Evolutionary conservation across 2,797 vertebrate genomes (phyloP), one percentile per base, ranked within the genome.

Genomic region (Antennarius maculatus): DNA sequence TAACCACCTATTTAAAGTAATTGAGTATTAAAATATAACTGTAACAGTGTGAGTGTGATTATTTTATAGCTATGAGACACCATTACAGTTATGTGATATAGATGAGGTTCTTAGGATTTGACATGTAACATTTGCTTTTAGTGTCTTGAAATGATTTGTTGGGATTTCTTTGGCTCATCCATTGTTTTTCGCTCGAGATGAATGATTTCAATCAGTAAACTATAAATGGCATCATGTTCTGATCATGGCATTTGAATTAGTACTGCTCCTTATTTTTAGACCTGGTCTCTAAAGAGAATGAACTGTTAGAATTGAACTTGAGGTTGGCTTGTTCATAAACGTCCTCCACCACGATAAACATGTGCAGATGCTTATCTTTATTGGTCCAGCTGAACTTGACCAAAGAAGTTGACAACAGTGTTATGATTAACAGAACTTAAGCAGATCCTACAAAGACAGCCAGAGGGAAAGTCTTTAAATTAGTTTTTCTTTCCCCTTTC

Each of bases 341-440:
- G 67, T 56, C 42, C 29, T 54, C 15, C 14, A 18, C 54, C 13
- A 17, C 58, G 66, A 75, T 41, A 29, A 70, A 78, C 50, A 49
- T 39, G 61, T 78, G 67, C 71, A 48, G 76, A 84, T 84, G 53
- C 49, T 73, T 81, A 79, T 83, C 74, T 82, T 65, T 71, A 69
- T 72, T 71, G 56, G 52, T 74, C 57, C 43, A 42, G 59, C 46
- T 74, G 58, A 74, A 60, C 39, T 45, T 72, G 76, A 75, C 56
- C 61, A 74, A 76, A 69, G 61, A 57, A 64, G 57, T 68, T 79
- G 76, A 75, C 74, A 66, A 48, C 43, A 62, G 3, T 79, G 75
- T 83, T 81, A 74, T 81, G 76, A 84, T 65, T 74, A 80, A 77
- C 54, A 56, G 39, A 72, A 71, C 41, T 42, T 0, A 2, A 56